A percentile compares a stretch with the other conserved stretches of the same genome.
Evolutionary conservation across 2,888 invertebrate species (phyloP).

Genomic region (Eilema caniola): DNA sequence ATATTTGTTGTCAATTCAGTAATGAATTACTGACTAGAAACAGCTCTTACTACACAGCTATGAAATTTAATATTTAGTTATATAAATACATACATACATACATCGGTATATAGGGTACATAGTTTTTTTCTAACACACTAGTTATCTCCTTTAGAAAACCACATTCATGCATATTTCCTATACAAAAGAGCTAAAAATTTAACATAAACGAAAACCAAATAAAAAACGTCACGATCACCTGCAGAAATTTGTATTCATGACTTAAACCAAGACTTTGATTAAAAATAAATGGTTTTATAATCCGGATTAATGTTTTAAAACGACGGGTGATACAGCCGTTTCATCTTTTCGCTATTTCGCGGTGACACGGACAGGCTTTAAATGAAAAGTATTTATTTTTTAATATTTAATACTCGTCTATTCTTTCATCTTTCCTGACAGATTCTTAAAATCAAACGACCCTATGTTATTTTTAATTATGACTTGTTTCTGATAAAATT

Average conservation of each 20-base stretch:
- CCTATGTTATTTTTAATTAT: neutral
- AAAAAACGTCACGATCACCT: neutral
- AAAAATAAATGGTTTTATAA: constrained; percentile 3
- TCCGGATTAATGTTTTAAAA: neutral
- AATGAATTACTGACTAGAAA: too few relatives aligned
- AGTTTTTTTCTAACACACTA: too few relatives aligned
- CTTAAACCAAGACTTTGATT: neutral
- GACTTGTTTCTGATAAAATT: neutral
- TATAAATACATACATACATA: too few relatives aligned
- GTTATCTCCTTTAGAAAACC: too few relatives aligned
- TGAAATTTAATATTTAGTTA: too few relatives aligned
- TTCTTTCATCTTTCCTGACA: constrained; percentile 7
- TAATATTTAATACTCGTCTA: neutral
- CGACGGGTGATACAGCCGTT: constrained; percentile 10
- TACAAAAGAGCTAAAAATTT: too few relatives aligned
- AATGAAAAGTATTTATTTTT: constrained; percentile 6
- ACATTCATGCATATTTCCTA: too few relatives aligned
- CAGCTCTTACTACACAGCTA: too few relatives aligned
- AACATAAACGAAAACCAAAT: too few relatives aligned
- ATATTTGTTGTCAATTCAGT: too few relatives aligned
- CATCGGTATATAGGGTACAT: too few relatives aligned
- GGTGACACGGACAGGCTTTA: constrained; percentile 9
- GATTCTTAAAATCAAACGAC: neutral
- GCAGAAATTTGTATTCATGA: neutral
- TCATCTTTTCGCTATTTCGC: constrained; percentile 13